phyloP scores from a whole-genome alignment of 2,113 vertebrate genomes.

The Brienomyrus longianalis region DNA sequence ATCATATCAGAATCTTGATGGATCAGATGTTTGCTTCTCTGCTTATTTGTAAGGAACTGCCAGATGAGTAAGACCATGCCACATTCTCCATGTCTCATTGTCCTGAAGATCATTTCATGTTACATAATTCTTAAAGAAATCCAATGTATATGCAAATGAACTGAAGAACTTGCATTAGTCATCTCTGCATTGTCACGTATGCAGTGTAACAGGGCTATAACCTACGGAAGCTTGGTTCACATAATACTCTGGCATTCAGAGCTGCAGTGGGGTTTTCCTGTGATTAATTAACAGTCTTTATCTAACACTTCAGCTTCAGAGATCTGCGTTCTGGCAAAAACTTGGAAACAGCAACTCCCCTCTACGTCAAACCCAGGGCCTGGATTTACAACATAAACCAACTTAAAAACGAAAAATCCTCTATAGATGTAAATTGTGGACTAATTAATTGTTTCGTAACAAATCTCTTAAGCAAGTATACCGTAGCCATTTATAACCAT shows the following conservation, averaged over 20 bases:
- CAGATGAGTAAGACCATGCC: neutral
- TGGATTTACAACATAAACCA: neutral
- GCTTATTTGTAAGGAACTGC: neutral
- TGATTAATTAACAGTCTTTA: slow-evolving; percentile 31
- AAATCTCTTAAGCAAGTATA: neutral
- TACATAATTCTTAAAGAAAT: neutral
- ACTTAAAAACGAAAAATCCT: neutral
- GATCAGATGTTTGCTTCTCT: neutral
- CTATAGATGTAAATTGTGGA: neutral
- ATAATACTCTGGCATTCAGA: slow-evolving; percentile 19
- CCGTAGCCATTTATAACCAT: neutral
- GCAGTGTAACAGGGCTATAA: neutral
- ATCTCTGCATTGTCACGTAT: neutral
- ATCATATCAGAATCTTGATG: neutral
- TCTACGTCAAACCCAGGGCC: slow-evolving; percentile 10
- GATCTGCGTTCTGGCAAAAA: slow-evolving; percentile 17
- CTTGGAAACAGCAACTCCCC: neutral
- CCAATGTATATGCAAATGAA: neutral
- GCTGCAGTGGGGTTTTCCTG: slow-evolving; percentile 9
- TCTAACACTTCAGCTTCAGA: slow-evolving; percentile 27
- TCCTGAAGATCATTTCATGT: neutral
- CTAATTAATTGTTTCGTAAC: neutral
- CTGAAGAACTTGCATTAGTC: neutral
- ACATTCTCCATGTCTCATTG: neutral
- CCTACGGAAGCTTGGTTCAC: neutral